phyloP scores from a whole-genome alignment of 2,113 vertebrate species.

The Heterochromis multidens region DNA sequence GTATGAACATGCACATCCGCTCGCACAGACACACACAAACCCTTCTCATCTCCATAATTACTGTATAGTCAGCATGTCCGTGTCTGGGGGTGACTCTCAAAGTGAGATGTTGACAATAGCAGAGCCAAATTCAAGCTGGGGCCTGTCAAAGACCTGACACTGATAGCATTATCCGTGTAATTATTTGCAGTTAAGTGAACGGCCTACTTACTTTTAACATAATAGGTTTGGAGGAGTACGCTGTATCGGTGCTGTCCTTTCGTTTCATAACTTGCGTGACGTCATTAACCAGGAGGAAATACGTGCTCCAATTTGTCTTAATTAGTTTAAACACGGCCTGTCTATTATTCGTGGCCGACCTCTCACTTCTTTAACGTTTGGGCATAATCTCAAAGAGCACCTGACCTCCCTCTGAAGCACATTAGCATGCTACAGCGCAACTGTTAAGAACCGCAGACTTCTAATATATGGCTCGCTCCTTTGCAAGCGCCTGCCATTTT shows the following conservation, averaged over 20 bases:
- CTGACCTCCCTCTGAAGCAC: conserved; percentile 16
- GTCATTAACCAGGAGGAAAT: conserved; percentile 14
- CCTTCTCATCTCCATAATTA: conserved; percentile 71
- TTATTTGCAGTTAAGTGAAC: conserved; percentile 70
- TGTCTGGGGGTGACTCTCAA: conserved; percentile 65
- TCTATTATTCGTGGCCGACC: conserved; percentile 15
- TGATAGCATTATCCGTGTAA: conserved; percentile 68
- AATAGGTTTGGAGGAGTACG: conserved; percentile 47
- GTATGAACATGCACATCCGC: neutral
- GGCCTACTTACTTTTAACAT: conserved; percentile 58
- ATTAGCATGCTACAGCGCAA: conserved; percentile 25
- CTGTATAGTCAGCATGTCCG: conserved; percentile 64
- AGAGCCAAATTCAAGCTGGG: conserved; percentile 59
- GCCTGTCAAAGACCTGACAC: conserved; percentile 67
- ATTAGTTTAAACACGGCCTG: conserved; percentile 23
- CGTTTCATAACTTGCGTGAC: conserved; percentile 1
- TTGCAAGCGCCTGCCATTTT: conserved; percentile 32
- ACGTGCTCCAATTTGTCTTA: neutral
- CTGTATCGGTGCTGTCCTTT: conserved; percentile 18
- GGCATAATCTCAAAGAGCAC: conserved; percentile 34
- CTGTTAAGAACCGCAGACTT: conserved; percentile 8
- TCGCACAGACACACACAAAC: conserved; percentile 11
- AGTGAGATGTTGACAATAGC: conserved; percentile 67
- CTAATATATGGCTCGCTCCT: conserved; percentile 35
- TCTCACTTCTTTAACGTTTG: conserved; percentile 16